Conservation (phyloP, 2,888 invertebrate genomes). For the Agrochola macilenta region DNA sequence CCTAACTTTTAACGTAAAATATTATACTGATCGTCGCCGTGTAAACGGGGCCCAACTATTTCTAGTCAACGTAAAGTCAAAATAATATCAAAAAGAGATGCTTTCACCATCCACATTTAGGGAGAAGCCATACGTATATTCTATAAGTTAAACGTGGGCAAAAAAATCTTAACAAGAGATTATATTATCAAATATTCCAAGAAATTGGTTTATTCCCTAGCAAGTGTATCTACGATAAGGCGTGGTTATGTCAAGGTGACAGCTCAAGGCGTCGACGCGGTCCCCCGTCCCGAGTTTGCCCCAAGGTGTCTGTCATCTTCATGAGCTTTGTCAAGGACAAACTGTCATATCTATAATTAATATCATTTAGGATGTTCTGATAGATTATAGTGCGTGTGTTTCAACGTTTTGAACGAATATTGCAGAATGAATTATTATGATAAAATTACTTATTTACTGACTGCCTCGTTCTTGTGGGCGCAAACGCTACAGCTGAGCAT, state of each 20-base stretch:
- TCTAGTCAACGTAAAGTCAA: background rate
- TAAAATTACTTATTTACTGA: no score
- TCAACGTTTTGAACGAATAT: background rate
- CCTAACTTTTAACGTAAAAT: background rate
- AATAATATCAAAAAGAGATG: background rate
- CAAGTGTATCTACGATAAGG: constrained; percentile 32
- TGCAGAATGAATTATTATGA: no score
- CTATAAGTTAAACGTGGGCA: background rate
- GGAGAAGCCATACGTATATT: no score
- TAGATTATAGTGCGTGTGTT: background rate
- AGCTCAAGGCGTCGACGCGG: constrained; percentile 41
- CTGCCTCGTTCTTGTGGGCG: no score
- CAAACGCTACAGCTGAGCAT: no score
- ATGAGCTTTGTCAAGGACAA: constrained; percentile 32
- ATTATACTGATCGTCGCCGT: background rate
- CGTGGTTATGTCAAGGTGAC: constrained; percentile 43
- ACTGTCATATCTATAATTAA: constrained; percentile 32
- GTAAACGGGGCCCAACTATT: background rate
- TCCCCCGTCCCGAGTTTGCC: constrained; percentile 15
- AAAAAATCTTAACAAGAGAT: constrained; percentile 9
- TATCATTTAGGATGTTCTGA: background rate
- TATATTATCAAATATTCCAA: constrained; percentile 18
- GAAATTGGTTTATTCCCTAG: constrained; percentile 4
- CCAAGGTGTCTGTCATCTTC: constrained; percentile 33
- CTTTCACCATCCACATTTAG: background rate